Base-by-base conservation (phyloP, 2,797 vertebrate genomes). In the Dermochelys coriacea region DNA sequence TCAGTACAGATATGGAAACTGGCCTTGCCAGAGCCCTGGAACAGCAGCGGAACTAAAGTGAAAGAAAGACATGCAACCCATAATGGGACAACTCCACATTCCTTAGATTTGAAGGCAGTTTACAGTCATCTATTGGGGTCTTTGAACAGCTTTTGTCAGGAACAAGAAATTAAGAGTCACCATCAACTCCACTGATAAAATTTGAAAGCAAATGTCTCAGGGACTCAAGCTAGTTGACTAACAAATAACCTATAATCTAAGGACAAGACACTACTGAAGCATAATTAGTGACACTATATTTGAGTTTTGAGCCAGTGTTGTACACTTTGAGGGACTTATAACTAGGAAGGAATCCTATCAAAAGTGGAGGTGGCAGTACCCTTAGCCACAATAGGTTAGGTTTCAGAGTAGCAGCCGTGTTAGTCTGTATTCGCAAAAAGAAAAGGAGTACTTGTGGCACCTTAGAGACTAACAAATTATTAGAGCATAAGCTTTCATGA, bases 1-100 rank as follows among this genome's bases (percentile, higher is more conserved):
- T 99, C 94, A 99, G 98, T 91, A 99, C 79, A 68, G 98, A 98
- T 94, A 98, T 97, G 0, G 99, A 98, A 88, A 98, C 97, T 59
- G 99, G 99, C 97, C 99, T 98, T 96, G 98, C 98, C 86, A 99
- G 98, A 97, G 99, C 97, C 98, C 99, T 98, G 98, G 98, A 98
- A 96, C 99, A 99, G 94, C 98, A 99, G 55, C 99, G 99, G 94
- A 99, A 95, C 99, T 99, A 91, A 16, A 87, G 50, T 8, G 7
- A 93, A 27, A 96, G 84, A 96, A 15, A 97, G 45, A 91, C 8
- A 84, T 19, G 84, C 34, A 47, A 21, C 31, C 23, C 31, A 52
- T 1, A 5, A 8, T 0, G 3, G 4, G 27, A 11, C 4, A 8
- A 0, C 0, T 0, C 16, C 3, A 0, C 1, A 31, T 4, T 1